A percentile compares a stretch with the other conserved stretches of the same genome.
Conservation (phyloP, 2,113 vertebrate species). For the Chroicocephalus ridibundus region DNA sequence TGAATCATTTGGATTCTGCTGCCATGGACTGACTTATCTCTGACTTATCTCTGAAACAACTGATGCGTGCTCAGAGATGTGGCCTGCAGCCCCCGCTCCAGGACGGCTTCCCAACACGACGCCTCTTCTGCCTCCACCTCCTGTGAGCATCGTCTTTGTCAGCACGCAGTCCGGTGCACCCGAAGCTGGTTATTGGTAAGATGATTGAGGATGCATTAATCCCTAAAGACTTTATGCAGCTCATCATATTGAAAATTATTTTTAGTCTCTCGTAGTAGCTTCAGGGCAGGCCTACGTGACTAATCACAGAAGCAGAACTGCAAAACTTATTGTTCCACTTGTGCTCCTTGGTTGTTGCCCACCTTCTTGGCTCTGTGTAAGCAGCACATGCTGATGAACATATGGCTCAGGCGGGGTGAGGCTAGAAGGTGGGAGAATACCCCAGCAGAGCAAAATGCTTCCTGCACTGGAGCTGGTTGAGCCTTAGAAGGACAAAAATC, state of each 20-base stretch:
- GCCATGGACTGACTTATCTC: not conserved
- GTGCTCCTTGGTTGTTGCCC: not conserved
- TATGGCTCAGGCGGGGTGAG: not conserved
- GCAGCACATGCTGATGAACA: not conserved
- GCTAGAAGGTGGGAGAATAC: not conserved
- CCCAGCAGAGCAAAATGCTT: not conserved
- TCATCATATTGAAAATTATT: not conserved
- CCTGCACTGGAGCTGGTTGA: not conserved
- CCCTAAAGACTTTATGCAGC: not conserved
- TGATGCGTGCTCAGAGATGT: not conserved
- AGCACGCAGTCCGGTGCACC: not conserved
- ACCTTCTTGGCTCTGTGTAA: not conserved
- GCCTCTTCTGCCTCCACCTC: not conserved
- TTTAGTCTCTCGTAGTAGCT: not conserved
- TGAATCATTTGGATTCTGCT: slow-evolving; percentile 24
- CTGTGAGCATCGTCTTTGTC: not conserved
- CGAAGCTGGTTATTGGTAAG: not conserved
- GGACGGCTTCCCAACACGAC: not conserved
- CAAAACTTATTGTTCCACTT: not conserved
- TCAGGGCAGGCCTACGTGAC: not conserved
- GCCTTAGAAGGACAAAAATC: not conserved
- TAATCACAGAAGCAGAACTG: not conserved
- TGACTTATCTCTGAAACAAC: slow-evolving; percentile 4
- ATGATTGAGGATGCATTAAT: not conserved
- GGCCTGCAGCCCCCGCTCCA: not conserved